A percentile compares a stretch with the other conserved stretches of the same genome.
Conservation (phyloP, 92 coral and sea anemone species). For the Anthopleura xanthogrammica region DNA sequence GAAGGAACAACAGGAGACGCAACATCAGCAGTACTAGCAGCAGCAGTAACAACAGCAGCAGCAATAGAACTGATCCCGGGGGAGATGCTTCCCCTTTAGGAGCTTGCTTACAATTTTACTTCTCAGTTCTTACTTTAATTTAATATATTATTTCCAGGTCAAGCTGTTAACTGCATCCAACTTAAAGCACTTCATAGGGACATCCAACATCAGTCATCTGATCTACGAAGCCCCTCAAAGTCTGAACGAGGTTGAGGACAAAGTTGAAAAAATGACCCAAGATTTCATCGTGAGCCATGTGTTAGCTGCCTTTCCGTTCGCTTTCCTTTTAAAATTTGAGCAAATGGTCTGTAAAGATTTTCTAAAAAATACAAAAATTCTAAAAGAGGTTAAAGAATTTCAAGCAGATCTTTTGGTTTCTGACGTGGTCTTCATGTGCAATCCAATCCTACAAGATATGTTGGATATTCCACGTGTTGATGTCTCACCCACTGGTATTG, state of each 20-base stretch:
- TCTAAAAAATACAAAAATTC: neutral
- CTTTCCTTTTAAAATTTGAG: neutral
- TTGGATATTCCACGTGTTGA: slow-evolving; percentile 6
- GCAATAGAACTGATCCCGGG: too few relatives aligned
- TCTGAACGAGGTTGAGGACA: neutral
- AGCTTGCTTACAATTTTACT: too few relatives aligned
- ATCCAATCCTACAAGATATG: neutral
- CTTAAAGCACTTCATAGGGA: neutral
- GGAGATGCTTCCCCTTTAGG: too few relatives aligned
- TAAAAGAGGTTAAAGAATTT: neutral
- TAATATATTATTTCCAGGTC: neutral
- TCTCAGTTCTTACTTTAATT: neutral
- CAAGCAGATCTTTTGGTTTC: slow-evolving; percentile 1
- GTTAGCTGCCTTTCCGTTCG: neutral
- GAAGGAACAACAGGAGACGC: too few relatives aligned
- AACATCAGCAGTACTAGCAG: too few relatives aligned
- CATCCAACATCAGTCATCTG: neutral
- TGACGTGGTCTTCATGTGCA: neutral
- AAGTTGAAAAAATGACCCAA: neutral
- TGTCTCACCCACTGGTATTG: neutral
- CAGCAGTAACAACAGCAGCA: too few relatives aligned
- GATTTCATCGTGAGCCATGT: neutral
- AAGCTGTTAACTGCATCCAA: neutral
- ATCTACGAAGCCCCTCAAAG: neutral
- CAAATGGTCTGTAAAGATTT: neutral